These are phyloP conservation scores for Karalla daura DNA, from an alignment of 2,797 vertebrate species.

Conservation along the genomic window DNA sequence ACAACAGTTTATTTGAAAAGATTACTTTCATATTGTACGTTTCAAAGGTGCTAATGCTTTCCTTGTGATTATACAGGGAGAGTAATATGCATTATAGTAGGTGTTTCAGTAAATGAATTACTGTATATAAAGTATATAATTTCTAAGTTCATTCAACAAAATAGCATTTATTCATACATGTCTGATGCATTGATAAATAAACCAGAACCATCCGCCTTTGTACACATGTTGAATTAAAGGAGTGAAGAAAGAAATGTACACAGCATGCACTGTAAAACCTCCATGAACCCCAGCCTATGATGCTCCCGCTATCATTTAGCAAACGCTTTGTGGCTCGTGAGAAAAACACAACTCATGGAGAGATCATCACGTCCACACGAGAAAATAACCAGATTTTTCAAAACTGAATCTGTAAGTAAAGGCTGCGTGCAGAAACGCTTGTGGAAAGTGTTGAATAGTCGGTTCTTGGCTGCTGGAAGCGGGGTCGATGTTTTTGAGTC, in stretches of 20 bases:
- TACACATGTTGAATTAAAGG: slow-evolving; percentile 52
- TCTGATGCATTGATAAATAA: slow-evolving; percentile 64
- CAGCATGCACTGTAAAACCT: slow-evolving; percentile 32
- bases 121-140: slow-evolving; percentile 78
- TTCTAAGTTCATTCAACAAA: slow-evolving; percentile 75
- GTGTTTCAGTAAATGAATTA: slow-evolving; percentile 66
- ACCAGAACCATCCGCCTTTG: slow-evolving; percentile 52
- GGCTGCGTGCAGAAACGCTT: background rate
- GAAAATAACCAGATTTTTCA: background rate
- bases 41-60: slow-evolving; percentile 81
- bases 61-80: slow-evolving; percentile 77
- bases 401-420: background rate
- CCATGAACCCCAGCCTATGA: slow-evolving; percentile 59
- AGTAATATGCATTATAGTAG: slow-evolving; percentile 75
- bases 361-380: slow-evolving; percentile 10
- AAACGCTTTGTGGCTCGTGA: slow-evolving; percentile 2
- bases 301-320: slow-evolving; percentile 1
- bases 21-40: slow-evolving; percentile 75
- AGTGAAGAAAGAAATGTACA: slow-evolving; percentile 48
- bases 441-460: background rate
- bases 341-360: background rate
- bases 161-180: slow-evolving; percentile 73
- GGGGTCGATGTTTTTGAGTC: background rate
- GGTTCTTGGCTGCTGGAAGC: background rate
- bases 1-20: slow-evolving; percentile 86